phyloP scores from a whole-genome alignment of 2,888 invertebrate species.

The Andricus curvator region DNA sequence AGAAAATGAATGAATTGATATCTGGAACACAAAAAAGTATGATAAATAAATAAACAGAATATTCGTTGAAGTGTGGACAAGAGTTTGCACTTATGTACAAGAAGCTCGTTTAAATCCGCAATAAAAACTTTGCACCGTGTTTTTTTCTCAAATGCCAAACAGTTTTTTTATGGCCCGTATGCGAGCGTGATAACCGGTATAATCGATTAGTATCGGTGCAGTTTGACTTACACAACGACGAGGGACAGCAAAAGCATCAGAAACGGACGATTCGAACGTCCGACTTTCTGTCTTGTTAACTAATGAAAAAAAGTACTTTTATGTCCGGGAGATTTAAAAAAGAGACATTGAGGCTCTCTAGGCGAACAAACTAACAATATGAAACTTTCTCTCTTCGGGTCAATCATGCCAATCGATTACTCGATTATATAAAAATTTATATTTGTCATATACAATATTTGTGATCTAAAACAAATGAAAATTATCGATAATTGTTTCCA shows the following conservation, averaged over 20 bases:
- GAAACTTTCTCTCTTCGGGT: conserved; percentile 17
- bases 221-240: neutral
- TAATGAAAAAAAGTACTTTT: conserved; percentile 4
- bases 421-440: neutral
- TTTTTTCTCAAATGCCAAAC: neutral
- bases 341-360: neutral
- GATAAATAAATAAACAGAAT: neutral
- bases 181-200: neutral
- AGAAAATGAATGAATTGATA: neutral
- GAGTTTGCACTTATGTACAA: neutral
- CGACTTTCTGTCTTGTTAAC: conserved; percentile 19
- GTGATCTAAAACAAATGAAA: too few relatives aligned
- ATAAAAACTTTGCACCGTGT: neutral
- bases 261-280: neutral
- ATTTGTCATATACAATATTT: neutral
- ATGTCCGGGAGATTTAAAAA: neutral
- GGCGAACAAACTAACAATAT: neutral
- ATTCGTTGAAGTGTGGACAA: neutral
- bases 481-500: too few relatives aligned
- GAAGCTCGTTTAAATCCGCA: neutral
- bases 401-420: conserved; percentile 6
- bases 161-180: neutral
- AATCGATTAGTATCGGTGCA: conserved; percentile 7
- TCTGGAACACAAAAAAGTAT: neutral
- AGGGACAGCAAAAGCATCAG: neutral